These are phyloP conservation scores for Torymus auratus DNA, from an alignment of 2,888 invertebrate genomes.

Conservation along the genomic window DNA sequence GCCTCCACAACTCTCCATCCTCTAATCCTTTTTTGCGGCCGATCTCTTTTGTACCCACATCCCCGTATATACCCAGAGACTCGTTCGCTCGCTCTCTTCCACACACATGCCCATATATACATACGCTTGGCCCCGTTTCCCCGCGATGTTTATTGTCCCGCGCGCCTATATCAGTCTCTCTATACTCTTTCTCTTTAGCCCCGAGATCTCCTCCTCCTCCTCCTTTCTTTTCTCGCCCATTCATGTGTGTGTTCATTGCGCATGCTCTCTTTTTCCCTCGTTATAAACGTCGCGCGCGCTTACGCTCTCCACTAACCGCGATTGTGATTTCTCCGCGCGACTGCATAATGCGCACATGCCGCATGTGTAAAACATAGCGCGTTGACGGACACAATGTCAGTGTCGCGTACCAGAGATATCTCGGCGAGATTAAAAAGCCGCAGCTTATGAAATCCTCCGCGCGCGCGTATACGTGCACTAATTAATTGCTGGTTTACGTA, in stretches of 20 bases:
- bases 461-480: no score
- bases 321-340: neutral
- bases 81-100: no score
- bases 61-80: no score
- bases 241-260: neutral
- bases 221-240: slow-evolving; percentile 6
- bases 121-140: neutral
- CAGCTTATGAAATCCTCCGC: neutral
- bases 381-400: slow-evolving; percentile 4
- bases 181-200: slow-evolving; percentile 17
- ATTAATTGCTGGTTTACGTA: no score
- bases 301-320: neutral
- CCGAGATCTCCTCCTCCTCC: neutral
- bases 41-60: no score
- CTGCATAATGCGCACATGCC: no score
- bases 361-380: neutral
- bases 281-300: neutral
- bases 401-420: neutral
- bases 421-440: neutral
- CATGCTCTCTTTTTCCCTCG: neutral
- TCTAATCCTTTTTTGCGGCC: slow-evolving; percentile 20
- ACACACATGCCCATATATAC: no score
- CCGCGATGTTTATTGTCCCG: slow-evolving; percentile 18
- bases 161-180: slow-evolving; percentile 18
- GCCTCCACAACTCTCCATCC: no score